A percentile compares a stretch with the other conserved stretches of the same genome.
These are phyloP conservation scores for Melinaea marsaeus DNA, from an alignment of 2,888 invertebrate genomes.

Conservation along the genomic window DNA sequence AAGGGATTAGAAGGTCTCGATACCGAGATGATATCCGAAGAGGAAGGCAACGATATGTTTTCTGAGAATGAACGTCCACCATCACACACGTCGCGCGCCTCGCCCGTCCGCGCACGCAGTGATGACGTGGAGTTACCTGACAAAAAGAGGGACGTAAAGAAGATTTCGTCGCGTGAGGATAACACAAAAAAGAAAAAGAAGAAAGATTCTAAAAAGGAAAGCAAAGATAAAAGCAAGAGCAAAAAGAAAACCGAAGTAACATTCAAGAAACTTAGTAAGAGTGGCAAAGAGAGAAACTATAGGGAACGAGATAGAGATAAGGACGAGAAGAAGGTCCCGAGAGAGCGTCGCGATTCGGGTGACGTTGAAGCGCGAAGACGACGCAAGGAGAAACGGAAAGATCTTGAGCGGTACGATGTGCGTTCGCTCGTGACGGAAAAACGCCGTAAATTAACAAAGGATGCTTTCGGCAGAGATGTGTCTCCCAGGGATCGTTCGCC, in stretches of 20 bases:
- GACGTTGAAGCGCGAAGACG: constrained; percentile 54
- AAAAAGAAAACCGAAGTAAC: constrained; percentile 77
- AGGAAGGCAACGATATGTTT: constrained; percentile 82
- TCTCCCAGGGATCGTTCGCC: constrained; percentile 58
- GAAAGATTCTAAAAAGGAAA: constrained; percentile 71
- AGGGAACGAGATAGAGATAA: constrained; percentile 79
- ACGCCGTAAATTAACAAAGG: constrained; percentile 79
- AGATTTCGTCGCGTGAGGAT: constrained; percentile 41
- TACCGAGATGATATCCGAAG: constrained; percentile 86
- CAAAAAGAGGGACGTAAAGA: constrained; percentile 47
- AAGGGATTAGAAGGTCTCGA: constrained; percentile 79
- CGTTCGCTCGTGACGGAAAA: constrained; percentile 86
- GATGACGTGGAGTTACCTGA: constrained; percentile 80
- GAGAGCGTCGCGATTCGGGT: constrained; percentile 41
- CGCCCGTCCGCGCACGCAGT: constrained; percentile 46
- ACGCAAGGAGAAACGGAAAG: constrained; percentile 81
- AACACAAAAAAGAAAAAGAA: constrained; percentile 71
- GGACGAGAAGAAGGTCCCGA: constrained; percentile 53
- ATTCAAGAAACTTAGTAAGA: constrained; percentile 90
- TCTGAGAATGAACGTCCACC: constrained; percentile 75
- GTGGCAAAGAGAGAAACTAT: constrained; percentile 86
- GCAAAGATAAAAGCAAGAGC: constrained; percentile 58
- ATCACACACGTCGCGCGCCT: constrained; percentile 55
- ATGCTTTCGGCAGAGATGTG: constrained; percentile 88
- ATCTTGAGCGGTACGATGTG: constrained; percentile 90